Conservation (phyloP, 53 echinoderm and acorn worm genomes). For the Luidia sarsii region DNA sequence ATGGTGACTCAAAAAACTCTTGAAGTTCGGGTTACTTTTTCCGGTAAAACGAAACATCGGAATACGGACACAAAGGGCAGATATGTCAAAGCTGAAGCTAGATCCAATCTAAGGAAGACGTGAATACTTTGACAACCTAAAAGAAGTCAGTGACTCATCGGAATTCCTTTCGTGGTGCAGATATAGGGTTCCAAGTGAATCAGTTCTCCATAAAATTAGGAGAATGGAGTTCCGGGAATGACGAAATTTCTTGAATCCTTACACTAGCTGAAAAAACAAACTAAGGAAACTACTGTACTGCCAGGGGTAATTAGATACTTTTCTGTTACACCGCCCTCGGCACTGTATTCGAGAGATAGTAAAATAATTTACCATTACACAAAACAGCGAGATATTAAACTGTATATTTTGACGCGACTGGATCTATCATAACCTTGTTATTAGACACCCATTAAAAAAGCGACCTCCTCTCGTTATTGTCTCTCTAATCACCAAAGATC, state of each 20-base stretch:
- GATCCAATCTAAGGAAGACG: no score
- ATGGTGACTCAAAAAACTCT: no score
- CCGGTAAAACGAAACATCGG: no score
- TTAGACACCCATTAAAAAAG: slow-evolving; percentile 1
- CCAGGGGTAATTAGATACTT: not conserved
- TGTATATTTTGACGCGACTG: slow-evolving; percentile 42
- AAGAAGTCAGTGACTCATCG: no score
- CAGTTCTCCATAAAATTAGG: not conserved
- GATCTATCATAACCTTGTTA: slow-evolving; percentile 24
- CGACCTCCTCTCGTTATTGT: slow-evolving; percentile 8
- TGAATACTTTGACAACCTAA: no score
- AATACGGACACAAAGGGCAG: no score
- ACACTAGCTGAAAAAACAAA: not conserved
- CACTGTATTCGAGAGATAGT: not conserved
- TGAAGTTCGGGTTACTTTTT: no score
- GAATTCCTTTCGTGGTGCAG: not conserved
- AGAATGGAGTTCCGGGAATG: not conserved
- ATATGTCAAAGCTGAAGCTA: no score
- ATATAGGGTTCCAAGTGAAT: not conserved
- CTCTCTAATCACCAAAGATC: slow-evolving; percentile 10
- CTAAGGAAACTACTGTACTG: not conserved
- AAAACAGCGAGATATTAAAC: not conserved
- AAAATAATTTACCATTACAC: not conserved
- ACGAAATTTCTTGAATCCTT: not conserved
- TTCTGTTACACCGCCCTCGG: not conserved